Conservation (phyloP, 1,140 invertebrate genomes). For the Aphelenchoides avenae region DNA sequence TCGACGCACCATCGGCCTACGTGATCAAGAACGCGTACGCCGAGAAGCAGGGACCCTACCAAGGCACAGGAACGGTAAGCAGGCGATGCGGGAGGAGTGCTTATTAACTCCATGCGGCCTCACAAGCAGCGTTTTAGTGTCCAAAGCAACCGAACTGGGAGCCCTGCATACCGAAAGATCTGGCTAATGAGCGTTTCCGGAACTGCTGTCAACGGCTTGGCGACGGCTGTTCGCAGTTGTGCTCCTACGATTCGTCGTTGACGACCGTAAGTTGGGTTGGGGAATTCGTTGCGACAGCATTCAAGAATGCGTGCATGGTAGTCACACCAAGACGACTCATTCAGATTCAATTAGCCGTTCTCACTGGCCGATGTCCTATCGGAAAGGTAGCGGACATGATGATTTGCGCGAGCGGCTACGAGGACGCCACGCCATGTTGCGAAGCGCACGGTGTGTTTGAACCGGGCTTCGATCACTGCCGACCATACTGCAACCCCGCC, state of each 20-base stretch:
- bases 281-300: background rate
- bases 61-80: too few relatives aligned
- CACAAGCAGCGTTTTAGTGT: constrained; percentile 27
- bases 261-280: constrained; percentile 44
- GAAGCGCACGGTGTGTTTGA: constrained; percentile 56
- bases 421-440: constrained; percentile 57
- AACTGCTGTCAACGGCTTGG: constrained; percentile 54
- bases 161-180: constrained; percentile 55
- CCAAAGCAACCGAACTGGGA: constrained; percentile 55
- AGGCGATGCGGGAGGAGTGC: background rate
- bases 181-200: constrained; percentile 54
- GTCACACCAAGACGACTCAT: constrained; percentile 7
- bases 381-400: constrained; percentile 58
- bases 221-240: constrained; percentile 52
- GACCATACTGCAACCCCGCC: constrained; percentile 57
- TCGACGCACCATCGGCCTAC: constrained; percentile 22
- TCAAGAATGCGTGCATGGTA: constrained; percentile 1
- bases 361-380: constrained; percentile 58
- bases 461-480: constrained; percentile 57
- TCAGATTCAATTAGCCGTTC: constrained; percentile 57
- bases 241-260: constrained; percentile 54
- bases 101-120: constrained; percentile 1
- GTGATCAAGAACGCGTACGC: constrained; percentile 20
- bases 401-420: constrained; percentile 57
- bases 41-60: constrained; percentile 15